Conservation (phyloP, 2,113 vertebrate species). For the Chamaea fasciata region DNA sequence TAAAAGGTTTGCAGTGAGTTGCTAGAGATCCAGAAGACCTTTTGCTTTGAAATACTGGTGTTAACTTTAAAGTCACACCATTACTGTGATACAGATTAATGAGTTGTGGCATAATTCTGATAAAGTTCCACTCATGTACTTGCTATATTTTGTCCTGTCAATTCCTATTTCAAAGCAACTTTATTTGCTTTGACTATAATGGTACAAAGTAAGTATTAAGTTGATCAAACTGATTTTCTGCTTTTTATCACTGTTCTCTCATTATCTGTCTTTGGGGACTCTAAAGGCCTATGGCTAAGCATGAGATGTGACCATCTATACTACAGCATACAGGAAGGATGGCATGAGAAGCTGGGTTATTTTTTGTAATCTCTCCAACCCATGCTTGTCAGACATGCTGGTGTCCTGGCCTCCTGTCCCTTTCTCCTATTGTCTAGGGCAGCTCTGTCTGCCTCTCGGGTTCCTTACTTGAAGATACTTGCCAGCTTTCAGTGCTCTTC, state of each 20-base stretch:
- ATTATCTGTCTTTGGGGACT: background rate
- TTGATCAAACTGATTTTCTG: constrained; percentile 12
- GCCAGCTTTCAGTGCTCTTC: background rate
- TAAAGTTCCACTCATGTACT: constrained; percentile 3
- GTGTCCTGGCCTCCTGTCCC: background rate
- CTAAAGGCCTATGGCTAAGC: background rate
- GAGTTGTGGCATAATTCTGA: constrained; percentile 8
- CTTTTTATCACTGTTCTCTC: constrained; percentile 17
- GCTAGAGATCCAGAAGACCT: constrained; percentile 42
- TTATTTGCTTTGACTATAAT: constrained; percentile 22
- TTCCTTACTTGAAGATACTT: background rate
- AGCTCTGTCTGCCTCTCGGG: background rate
- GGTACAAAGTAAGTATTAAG: background rate
- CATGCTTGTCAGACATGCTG: background rate
- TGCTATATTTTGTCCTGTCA: background rate
- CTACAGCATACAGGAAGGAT: background rate
- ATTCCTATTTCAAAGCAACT: constrained; percentile 29
- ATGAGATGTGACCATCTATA: background rate
- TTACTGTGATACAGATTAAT: constrained; percentile 11
- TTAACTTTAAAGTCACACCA: constrained; percentile 41
- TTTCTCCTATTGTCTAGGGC: background rate
- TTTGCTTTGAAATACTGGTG: constrained; percentile 47
- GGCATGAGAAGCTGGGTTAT: background rate
- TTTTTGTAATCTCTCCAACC: background rate
- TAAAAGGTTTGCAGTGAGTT: constrained; percentile 28